These are phyloP conservation scores for Stratiomys singularior DNA, from an alignment of 2,888 invertebrate genomes.

Conservation along the genomic window DNA sequence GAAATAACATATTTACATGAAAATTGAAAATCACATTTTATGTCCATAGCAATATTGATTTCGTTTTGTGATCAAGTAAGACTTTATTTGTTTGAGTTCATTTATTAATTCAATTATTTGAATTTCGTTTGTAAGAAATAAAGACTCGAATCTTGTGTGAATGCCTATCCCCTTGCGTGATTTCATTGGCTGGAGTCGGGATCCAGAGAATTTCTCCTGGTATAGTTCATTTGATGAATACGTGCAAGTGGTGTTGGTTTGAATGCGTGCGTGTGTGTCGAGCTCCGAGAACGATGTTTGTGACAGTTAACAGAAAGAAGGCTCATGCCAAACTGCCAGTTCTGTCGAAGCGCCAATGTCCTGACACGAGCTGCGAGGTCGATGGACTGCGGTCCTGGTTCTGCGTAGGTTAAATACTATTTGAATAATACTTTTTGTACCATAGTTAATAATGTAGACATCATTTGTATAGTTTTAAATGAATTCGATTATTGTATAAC, in stretches of 20 bases:
- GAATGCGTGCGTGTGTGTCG: not conserved
- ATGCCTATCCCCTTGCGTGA: conserved; percentile 34
- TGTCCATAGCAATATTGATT: conserved; percentile 15
- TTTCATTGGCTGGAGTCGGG: not conserved
- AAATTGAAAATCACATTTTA: conserved; percentile 1
- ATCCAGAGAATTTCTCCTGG: not conserved
- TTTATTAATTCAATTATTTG: too few relatives aligned
- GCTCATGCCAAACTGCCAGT: not conserved
- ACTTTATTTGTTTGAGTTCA: not conserved
- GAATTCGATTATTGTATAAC: conserved; percentile 20
- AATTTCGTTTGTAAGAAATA: conserved; percentile 12
- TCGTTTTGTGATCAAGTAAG: not conserved
- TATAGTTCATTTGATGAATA: not conserved
- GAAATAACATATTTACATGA: not conserved
- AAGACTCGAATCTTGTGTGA: conserved; percentile 29
- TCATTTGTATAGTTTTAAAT: conserved; percentile 1
- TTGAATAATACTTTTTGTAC: too few relatives aligned
- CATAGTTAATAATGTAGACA: not conserved
- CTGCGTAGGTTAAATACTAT: too few relatives aligned
- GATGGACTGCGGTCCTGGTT: too few relatives aligned
- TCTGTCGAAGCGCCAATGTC: not conserved
- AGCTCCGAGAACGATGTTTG: too few relatives aligned
- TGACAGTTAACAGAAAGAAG: not conserved
- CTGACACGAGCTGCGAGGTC: too few relatives aligned
- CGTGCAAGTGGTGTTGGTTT: not conserved